Evolutionary conservation across 2,113 vertebrate genomes (phyloP).

Genomic region (Burhinus oedicnemus): DNA sequence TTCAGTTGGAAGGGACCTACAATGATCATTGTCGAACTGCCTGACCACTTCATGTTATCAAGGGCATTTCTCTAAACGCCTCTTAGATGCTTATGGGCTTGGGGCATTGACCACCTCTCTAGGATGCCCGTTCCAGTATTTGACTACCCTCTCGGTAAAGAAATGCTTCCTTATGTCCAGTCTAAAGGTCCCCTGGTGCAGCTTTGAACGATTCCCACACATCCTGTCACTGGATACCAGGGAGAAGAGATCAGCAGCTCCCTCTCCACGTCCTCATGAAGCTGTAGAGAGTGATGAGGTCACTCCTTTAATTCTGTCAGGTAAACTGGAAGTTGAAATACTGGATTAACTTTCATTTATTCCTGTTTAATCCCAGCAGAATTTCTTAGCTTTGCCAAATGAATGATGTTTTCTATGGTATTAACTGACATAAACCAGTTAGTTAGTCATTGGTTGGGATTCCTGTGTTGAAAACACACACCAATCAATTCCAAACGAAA

Average conservation of each 20-base stretch:
- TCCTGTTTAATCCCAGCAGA: background rate
- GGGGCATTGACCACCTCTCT: background rate
- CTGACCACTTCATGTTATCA: background rate
- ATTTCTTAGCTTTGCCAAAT: background rate
- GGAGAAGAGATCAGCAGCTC: background rate
- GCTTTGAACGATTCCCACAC: background rate
- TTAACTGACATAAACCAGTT: background rate
- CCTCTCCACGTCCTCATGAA: background rate
- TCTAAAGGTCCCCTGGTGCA: rapidly evolving
- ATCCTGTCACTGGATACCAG: background rate
- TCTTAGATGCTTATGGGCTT: background rate
- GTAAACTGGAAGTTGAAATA: background rate
- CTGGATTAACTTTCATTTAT: background rate
- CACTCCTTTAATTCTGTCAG: background rate
- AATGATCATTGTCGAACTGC: background rate
- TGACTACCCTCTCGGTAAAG: background rate
- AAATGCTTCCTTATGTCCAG: background rate
- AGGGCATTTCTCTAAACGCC: background rate
- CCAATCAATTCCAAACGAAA: background rate
- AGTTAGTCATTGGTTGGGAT: background rate
- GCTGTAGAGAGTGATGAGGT: background rate
- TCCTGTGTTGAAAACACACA: background rate
- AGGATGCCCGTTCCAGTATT: background rate
- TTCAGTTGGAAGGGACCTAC: background rate
- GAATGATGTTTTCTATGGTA: background rate